phyloP scores from a whole-genome alignment of 2,888 invertebrate genomes.

The Pristionchus mayeri region DNA sequence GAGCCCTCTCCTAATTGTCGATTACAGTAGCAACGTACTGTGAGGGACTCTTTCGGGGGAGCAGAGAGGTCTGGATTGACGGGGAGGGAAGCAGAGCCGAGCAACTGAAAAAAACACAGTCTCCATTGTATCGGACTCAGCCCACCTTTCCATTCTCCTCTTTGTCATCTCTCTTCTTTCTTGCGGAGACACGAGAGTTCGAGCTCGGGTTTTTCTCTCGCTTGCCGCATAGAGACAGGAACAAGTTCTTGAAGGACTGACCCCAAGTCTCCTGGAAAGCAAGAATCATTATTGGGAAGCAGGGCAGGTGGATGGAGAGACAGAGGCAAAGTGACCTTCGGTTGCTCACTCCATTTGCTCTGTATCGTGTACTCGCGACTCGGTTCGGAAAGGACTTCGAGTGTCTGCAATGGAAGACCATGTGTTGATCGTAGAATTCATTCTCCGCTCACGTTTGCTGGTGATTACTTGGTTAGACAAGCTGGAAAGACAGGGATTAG shows the following conservation, averaged over 20 bases:
- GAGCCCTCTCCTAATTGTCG: too few species aligned
- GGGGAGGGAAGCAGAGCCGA: not conserved
- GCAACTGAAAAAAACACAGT: constrained; percentile 2
- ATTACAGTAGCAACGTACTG: too few species aligned
- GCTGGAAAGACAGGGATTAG: not conserved
- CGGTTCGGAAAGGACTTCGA: not conserved
- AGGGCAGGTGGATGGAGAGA: too few species aligned
- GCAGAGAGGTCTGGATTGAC: too few species aligned
- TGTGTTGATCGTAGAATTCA: not conserved
- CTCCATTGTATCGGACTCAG: not conserved
- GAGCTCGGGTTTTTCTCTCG: not conserved
- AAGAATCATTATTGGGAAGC: too few species aligned
- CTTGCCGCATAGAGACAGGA: not conserved
- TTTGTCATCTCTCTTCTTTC: not conserved
- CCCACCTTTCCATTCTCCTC: not conserved
- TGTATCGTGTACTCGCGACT: not conserved
- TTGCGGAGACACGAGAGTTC: not conserved
- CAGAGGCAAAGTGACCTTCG: not conserved
- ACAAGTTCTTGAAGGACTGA: too few species aligned
- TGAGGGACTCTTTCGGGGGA: too few species aligned
- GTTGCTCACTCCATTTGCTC: not conserved
- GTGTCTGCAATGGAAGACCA: not conserved
- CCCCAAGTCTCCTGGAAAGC: too few species aligned
- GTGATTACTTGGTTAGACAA: not conserved
- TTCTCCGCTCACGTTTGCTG: not conserved